Conservation (phyloP, 2,888 invertebrate genomes). For the Sesia apiformis region DNA sequence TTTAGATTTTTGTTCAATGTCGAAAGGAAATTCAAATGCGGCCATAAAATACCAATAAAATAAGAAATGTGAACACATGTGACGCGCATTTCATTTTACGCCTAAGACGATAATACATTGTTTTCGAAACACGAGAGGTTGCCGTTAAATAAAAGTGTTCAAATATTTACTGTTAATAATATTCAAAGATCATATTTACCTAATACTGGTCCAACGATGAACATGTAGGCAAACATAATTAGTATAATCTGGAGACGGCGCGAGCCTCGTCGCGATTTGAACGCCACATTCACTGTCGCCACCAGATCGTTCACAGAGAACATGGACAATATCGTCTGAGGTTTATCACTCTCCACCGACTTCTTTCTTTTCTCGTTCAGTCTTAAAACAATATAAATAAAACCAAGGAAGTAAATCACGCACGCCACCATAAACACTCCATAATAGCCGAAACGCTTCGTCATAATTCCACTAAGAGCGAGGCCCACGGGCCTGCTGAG, state of each 20-base stretch:
- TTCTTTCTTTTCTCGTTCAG: conserved; percentile 50
- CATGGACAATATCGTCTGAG: conserved; percentile 37
- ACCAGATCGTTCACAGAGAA: conserved; percentile 52
- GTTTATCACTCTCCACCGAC: conserved; percentile 38
- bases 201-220: conserved; percentile 67
- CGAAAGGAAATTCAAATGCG: conserved; percentile 19
- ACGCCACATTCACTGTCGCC: conserved; percentile 64
- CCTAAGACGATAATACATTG: conserved; percentile 14
- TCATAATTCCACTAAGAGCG: conserved; percentile 71
- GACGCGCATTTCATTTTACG: conserved; percentile 22
- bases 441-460: conserved; percentile 60
- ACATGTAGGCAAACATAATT: conserved; percentile 61
- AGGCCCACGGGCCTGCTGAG: conserved; percentile 69
- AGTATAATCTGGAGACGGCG: conserved; percentile 55
- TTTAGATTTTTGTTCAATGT: not conserved
- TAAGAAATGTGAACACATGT: conserved; percentile 30
- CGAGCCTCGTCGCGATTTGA: conserved; percentile 44
- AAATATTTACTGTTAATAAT: not conserved
- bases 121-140: not conserved
- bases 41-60: conserved; percentile 50
- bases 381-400: conserved; percentile 56
- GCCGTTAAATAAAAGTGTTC: not conserved
- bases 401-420: conserved; percentile 56
- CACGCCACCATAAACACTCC: conserved; percentile 61
- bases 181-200: conserved; percentile 35